These are phyloP conservation scores for Aeoliscus strigatus DNA, from an alignment of 2,797 vertebrate species.

Conservation along the genomic window DNA sequence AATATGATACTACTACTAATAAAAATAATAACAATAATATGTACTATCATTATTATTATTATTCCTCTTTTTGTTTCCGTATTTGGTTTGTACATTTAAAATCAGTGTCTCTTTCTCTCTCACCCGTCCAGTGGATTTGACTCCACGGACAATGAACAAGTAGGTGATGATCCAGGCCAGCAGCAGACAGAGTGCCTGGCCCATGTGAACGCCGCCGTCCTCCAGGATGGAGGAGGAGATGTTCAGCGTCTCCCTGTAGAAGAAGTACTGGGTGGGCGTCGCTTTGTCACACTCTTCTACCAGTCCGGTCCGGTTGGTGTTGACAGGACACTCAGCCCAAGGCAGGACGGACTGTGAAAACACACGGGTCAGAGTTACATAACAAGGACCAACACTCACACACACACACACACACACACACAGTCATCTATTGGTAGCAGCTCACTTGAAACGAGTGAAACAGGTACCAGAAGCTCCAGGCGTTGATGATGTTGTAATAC, in stretches of 20 bases:
- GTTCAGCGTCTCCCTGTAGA: slow-evolving; percentile 89
- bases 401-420: too few relatives aligned
- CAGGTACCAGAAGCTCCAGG: slow-evolving; percentile 98
- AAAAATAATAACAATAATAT: too few relatives aligned
- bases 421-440: too few relatives aligned
- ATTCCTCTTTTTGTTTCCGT: too few relatives aligned
- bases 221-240: slow-evolving; percentile 83
- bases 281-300: slow-evolving; percentile 82
- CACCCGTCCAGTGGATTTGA: slow-evolving; percentile 89
- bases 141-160: slow-evolving; percentile 83
- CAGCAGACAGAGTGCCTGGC: slow-evolving; percentile 81
- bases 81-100: too few relatives aligned
- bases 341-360: slow-evolving; percentile 79
- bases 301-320: slow-evolving; percentile 75
- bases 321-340: slow-evolving; percentile 85
- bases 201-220: slow-evolving; percentile 77
- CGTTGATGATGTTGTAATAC: slow-evolving; percentile 99
- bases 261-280: slow-evolving; percentile 89
- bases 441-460: slow-evolving; percentile 93
- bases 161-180: slow-evolving; percentile 88
- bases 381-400: too few relatives aligned
- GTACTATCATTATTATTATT: too few relatives aligned
- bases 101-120: too few relatives aligned
- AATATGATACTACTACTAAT: too few relatives aligned
- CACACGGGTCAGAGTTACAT: too few relatives aligned